Conservation (phyloP, 2,113 vertebrate species). For the Brachionichthys hirsutus region DNA sequence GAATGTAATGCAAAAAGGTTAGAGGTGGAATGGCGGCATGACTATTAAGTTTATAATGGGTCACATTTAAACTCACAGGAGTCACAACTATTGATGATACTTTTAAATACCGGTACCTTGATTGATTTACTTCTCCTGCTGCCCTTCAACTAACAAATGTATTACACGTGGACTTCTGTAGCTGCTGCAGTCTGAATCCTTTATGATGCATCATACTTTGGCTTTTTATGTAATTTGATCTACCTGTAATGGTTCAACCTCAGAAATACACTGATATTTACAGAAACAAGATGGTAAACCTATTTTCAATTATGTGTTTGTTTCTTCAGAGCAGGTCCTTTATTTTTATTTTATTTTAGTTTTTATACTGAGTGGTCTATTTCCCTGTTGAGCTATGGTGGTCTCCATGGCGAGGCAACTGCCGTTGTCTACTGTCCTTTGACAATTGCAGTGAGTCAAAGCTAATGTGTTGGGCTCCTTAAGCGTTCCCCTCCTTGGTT, state of each 20-base stretch:
- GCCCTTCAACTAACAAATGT: not conserved
- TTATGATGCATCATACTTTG: not conserved
- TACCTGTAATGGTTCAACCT: conserved; percentile 5
- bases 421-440: conserved; percentile 46
- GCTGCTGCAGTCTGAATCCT: conserved; percentile 14
- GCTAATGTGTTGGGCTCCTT: conserved; percentile 51
- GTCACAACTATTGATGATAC: not conserved
- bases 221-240: not conserved
- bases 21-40: not conserved
- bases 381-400: conserved; percentile 9
- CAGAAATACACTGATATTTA: conserved; percentile 2
- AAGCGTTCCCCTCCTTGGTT: conserved; percentile 52
- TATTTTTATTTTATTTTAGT: conserved; percentile 7
- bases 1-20: not conserved
- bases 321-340: not conserved
- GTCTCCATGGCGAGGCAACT: conserved; percentile 45
- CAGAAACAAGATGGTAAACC: not conserved
- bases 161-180: conserved; percentile 15
- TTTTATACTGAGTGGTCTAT: conserved; percentile 12
- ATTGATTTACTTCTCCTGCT: conserved; percentile 5
- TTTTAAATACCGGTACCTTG: not conserved
- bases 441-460: conserved; percentile 71
- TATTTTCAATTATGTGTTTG: not conserved
- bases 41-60: not conserved
- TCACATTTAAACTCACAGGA: not conserved